Evolutionary conservation across 2,888 invertebrate species (phyloP).

Genomic region (Sabatieria punctata): DNA sequence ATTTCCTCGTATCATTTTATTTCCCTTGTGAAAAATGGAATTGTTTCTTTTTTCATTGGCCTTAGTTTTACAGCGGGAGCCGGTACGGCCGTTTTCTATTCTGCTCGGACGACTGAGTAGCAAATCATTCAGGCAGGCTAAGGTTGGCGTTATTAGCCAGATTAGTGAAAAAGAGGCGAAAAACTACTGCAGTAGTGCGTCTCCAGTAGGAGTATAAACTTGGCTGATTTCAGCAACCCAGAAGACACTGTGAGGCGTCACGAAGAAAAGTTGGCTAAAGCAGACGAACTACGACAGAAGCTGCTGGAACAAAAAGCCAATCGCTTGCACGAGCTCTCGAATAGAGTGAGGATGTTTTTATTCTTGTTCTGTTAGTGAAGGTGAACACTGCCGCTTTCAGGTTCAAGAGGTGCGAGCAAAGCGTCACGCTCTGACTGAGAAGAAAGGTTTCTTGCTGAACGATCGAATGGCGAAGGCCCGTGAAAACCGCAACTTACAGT

Average conservation of each 20-base stretch:
- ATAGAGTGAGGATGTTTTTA: slow-evolving; percentile 49
- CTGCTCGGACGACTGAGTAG: too few relatives aligned
- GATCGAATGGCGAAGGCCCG: slow-evolving; percentile 52
- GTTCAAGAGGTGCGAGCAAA: slow-evolving; percentile 50
- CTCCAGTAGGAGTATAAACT: too few relatives aligned
- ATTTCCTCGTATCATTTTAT: too few relatives aligned
- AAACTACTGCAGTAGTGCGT: too few relatives aligned
- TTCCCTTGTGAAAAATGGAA: too few relatives aligned
- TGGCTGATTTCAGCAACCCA: slow-evolving; percentile 27
- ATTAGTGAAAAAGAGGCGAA: too few relatives aligned
- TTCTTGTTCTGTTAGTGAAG: not conserved
- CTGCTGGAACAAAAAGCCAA: slow-evolving; percentile 64
- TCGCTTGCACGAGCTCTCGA: slow-evolving; percentile 63
- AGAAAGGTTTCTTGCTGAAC: slow-evolving; percentile 40
- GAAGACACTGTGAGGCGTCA: slow-evolving; percentile 51
- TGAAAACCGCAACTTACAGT: slow-evolving; percentile 62
- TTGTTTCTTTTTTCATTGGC: too few relatives aligned
- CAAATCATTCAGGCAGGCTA: too few relatives aligned
- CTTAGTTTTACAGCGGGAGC: too few relatives aligned
- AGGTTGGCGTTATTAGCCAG: too few relatives aligned
- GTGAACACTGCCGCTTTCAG: slow-evolving; percentile 22
- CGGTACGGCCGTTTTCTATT: too few relatives aligned
- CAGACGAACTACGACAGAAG: slow-evolving; percentile 64
- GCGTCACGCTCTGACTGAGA: slow-evolving; percentile 66
- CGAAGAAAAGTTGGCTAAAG: slow-evolving; percentile 76